Base-by-base conservation (phyloP, 2,888 invertebrate species). In the Masnerella sp. region DNA sequence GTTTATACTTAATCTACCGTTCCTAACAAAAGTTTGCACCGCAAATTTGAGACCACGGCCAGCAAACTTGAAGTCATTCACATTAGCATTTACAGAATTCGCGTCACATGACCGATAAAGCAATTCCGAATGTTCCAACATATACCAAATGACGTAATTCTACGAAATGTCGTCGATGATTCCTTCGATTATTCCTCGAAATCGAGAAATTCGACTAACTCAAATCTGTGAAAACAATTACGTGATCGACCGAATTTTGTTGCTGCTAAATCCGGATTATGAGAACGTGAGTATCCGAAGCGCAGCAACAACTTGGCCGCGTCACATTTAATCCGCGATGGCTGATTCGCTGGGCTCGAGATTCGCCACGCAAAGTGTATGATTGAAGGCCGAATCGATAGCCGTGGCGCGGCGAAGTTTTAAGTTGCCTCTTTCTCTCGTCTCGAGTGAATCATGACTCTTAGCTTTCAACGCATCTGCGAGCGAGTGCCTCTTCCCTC, bases 311-410 rank as follows among this genome's bases (percentile, higher is more conserved):
- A 67, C 58, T 56, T 58, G 49, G 58, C 42, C 40, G 30, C 32
- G 59, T 68, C 36, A 38, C 43, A 59, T 59, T 62, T 70, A 47
- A 40, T 34, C 58, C 40, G 64, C 22, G 42, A 47, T 51, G 18
- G 20, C 40, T 30, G 67, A 58, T 67, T 18, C 47, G 45, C 18
- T 45, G 64, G 18, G 45, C 65, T 65, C 56, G 28, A 54, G 51
- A 69, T 74, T 70, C 64, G 43, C 56, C 56, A 67, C 70, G 70
- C 38, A 43, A 61, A 51, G 52, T 45, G 62, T 61, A 67, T 70
- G 70, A 74, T 74, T 74, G 74, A 74, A 74, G 74, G 65, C 56
- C 49, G 51, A 74, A 69, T 74, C 74, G 74, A 74, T 74, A 74
- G n/a, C 59, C 42, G 45, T 30, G 67, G 34, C 51, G 65, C 61